Base-by-base conservation (phyloP, 2,113 vertebrate genomes). In the Cyprinodon brontotheroides region DNA sequence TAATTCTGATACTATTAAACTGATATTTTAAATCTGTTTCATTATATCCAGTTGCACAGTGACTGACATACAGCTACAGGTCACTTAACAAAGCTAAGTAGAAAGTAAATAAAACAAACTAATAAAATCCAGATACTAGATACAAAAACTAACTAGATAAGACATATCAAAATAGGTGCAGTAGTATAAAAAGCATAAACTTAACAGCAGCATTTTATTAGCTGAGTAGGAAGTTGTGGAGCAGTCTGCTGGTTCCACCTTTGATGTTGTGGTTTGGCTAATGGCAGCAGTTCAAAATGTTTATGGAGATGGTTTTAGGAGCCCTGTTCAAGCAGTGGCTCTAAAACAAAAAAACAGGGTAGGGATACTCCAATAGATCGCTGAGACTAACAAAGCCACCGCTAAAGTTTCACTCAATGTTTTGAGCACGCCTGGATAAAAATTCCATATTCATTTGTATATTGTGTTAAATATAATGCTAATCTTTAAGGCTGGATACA, bases 1-100 rank as follows among this genome's bases (percentile, higher is more conserved):
- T 29, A 41, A n/a, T 57, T 20, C 64, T 22, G 63, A 3, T 12
- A 1, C 6, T 2, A 22, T 22, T 11, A 11, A 62, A 37, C 14
- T 82, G 88, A 81, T 75, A 77, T 83, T 87, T 86, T 6, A 38
- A 62, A 39, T 37, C 36, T 50, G 8, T 14, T 29, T 29, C 29
- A 29, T 29, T 29, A 29, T 29, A 57, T n/a, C n/a, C n/a, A 20
- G n/a, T 11, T 45, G 43, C 9, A 45, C 11, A 45, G 43, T 11
- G 11, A 45, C 9, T 11, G 11, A 45, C 11, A 45, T 11, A 45
- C 9, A 45, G 6, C 9, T 29, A 45, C 2, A 10, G 9, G 43
- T 45, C 43, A 45, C 5, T 45, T 11, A 45, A 9, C 43, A 45
- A 45, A 45, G 9, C 2, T 45, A 11, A 11, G 43, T 45, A 45